Percentiles rank a stretch among this genome's conserved stretches.
Conservation (phyloP, 1,140 invertebrate genomes). For the Musca vetustissima region DNA sequence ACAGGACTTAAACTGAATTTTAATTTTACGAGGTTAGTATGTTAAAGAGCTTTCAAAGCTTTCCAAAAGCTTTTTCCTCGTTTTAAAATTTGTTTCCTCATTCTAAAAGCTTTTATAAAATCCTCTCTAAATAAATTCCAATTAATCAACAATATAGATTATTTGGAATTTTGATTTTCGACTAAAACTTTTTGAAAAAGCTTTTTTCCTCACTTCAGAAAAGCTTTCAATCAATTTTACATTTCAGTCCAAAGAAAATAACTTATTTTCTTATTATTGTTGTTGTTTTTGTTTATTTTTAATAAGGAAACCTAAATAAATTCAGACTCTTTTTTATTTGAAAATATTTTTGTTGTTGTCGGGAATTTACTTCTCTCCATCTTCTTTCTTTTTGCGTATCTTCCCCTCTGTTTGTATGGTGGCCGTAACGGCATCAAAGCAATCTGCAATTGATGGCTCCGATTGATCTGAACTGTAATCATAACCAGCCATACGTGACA, state of each 20-base stretch:
- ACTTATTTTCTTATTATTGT: neutral
- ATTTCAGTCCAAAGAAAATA: conserved; percentile 17
- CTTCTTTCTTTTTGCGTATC: conserved; percentile 81
- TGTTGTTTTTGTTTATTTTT: neutral
- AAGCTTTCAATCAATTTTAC: neutral
- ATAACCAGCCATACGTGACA: conserved; percentile 69
- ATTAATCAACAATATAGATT: too few relatives aligned
- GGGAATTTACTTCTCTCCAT: conserved; percentile 52
- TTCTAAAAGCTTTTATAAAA: too few relatives aligned
- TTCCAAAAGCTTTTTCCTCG: neutral
- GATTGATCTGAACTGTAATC: conserved; percentile 63
- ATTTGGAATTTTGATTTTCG: too few relatives aligned
- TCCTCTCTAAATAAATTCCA: too few relatives aligned
- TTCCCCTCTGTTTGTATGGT: conserved; percentile 93
- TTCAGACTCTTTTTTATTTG: conserved; percentile 5
- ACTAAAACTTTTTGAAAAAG: too few relatives aligned
- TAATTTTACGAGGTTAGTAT: too few relatives aligned
- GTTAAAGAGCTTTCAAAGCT: too few relatives aligned
- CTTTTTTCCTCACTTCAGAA: too few relatives aligned
- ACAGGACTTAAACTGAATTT: too few relatives aligned
- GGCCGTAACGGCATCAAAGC: conserved; percentile 80
- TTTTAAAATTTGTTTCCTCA: too few relatives aligned
- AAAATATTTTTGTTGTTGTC: neutral
- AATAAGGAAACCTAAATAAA: neutral
- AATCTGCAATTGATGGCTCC: conserved; percentile 66